A percentile compares a stretch with the other conserved stretches of the same genome.
Conservation (phyloP, 2,797 vertebrate species). For the Heterohyrax brucei region DNA sequence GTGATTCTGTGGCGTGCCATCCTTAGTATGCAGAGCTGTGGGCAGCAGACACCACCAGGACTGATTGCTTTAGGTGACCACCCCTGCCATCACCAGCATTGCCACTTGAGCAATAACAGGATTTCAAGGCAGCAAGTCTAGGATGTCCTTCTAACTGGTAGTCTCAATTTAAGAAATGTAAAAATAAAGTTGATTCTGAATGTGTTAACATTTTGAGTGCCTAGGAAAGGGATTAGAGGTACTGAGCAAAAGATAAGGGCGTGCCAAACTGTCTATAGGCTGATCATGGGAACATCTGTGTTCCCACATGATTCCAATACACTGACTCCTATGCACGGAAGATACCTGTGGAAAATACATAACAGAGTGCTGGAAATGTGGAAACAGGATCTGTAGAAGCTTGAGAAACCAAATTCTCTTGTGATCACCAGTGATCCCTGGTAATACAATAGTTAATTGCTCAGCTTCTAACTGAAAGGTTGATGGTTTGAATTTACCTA, state of each 20-base stretch:
- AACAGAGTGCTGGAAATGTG: not conserved
- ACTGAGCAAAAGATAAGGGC: not conserved
- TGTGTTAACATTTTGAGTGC: constrained; percentile 28
- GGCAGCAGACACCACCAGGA: not conserved
- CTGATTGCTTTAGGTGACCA: not conserved
- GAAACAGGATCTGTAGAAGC: not conserved
- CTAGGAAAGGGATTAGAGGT: not conserved
- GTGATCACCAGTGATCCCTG: not conserved
- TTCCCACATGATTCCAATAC: accelerated
- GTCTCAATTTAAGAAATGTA: not conserved
- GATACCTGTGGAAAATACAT: accelerated
- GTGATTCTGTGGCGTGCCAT: constrained; percentile 19
- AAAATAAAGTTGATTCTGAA: not conserved
- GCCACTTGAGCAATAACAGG: not conserved
- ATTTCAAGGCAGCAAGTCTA: not conserved
- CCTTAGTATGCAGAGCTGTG: constrained; percentile 20
- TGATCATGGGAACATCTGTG: not conserved
- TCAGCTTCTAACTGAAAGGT: not conserved
- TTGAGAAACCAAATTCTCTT: not conserved
- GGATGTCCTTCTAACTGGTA: not conserved
- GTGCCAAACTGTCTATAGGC: accelerated
- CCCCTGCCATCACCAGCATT: not conserved
- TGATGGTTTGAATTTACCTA: not conserved
- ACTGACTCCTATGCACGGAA: too few species aligned
- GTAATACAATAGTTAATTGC: not conserved